Base-by-base conservation (phyloP, 1,140 invertebrate genomes). In the Nephotettix cincticeps region DNA sequence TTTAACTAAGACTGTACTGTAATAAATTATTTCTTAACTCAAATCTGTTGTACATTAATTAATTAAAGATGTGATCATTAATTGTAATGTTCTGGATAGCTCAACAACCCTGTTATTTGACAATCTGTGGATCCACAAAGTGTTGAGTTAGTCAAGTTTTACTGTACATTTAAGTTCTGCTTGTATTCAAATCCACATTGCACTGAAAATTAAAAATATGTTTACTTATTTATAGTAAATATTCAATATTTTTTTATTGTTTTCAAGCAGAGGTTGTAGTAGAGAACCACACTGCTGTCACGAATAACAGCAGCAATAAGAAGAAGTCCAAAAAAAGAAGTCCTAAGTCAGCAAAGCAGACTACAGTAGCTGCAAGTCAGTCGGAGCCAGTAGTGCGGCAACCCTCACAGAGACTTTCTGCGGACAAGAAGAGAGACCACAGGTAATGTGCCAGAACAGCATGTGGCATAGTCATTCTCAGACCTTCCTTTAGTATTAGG, bases 361-460 rank as follows among this genome's bases (percentile, higher is more conserved):
- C 25, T 2, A 4, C 14, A 2, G 13, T 27, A 6, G 23, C 28
- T 6, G 23, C 14, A 27, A 11, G 6, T 28, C 32, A 36, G 14
- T 61, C 56, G 11, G 56, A 21, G 13, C 27, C 56, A 27, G 56
- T 61, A 14, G 23, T 23, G 25, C 9, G 14, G 25, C 13, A 14
- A 27, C 21, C 6, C 6, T 25, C 13, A 13, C 11, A 13, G 23
- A 25, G 56, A 61, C 56, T 27, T 4, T n/a, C 4, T 21, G 28
- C 21, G 9, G 56, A 61, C 56, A 61, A 61, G 56, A 61, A 61
- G 23, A 14, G 56, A 27, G 56, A 61, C 25, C 56, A 27, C 25
- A 61, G 56, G 56, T 61, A 25, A n/a, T n/a, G n/a, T n/a, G n/a
- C n/a, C n/a, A n/a, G n/a, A n/a, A n/a, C n/a, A n/a, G n/a, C n/a